A percentile compares a stretch with the other conserved stretches of the same genome.
Evolutionary conservation across 2,113 vertebrate species (phyloP).

Genomic region (Malurus melanocephalus): DNA sequence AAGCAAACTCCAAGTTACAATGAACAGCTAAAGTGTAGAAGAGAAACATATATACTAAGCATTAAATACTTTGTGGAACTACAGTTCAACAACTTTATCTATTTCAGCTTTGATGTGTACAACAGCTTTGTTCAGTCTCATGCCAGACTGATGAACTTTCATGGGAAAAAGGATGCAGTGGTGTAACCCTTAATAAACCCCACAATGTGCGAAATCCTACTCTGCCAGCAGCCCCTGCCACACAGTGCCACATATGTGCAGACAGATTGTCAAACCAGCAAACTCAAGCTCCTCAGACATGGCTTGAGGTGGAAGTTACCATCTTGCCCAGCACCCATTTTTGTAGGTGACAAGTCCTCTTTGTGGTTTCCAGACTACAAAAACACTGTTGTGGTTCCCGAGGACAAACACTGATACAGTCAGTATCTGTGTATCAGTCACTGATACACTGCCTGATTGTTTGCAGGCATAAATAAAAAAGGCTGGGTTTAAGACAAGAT

Average conservation of each 20-base stretch:
- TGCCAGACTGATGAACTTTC: background rate
- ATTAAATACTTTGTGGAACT: background rate
- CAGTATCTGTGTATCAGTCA: too few relatives aligned
- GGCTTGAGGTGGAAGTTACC: background rate
- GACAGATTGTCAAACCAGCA: background rate
- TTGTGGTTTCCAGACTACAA: background rate
- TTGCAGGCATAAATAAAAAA: background rate
- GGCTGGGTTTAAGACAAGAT: background rate
- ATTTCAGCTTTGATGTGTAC: background rate
- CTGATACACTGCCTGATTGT: background rate
- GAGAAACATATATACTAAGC: background rate
- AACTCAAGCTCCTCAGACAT: background rate
- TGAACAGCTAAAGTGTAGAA: background rate
- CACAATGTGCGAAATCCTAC: background rate
- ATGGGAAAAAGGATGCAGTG: background rate
- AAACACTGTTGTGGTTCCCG: background rate
- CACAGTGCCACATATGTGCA: accelerated
- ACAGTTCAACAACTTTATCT: background rate
- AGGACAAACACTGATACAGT: background rate
- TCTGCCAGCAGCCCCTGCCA: background rate
- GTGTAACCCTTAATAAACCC: background rate
- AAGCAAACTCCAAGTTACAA: background rate
- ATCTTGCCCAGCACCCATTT: background rate
- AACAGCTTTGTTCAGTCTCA: background rate
- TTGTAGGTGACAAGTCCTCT: background rate